Conservation (phyloP, 1,140 invertebrate genomes). For the Neomicropteryx cornuta region DNA sequence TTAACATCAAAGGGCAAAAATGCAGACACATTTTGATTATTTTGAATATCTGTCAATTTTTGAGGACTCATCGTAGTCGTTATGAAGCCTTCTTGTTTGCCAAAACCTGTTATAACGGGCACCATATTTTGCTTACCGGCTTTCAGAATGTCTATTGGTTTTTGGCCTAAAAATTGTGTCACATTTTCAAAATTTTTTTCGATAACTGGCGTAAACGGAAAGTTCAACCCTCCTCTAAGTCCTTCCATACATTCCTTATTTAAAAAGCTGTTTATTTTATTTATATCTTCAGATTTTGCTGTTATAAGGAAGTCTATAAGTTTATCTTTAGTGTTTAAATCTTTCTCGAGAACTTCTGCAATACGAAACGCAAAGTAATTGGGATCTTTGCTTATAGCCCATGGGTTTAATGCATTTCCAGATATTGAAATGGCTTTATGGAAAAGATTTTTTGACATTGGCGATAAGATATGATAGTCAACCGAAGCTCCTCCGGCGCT, state of each 20-base stretch:
- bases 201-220: conserved; percentile 3
- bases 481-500: conserved; percentile 30
- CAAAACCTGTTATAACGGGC: conserved; percentile 20
- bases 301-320: conserved; percentile 3
- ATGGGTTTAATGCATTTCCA: conserved; percentile 46
- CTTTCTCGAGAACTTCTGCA: neutral
- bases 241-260: neutral
- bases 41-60: neutral
- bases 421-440: conserved; percentile 44
- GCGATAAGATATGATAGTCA: conserved; percentile 26
- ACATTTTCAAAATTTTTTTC: neutral
- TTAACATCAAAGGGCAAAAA: neutral
- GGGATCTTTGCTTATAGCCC: conserved; percentile 23
- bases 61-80: neutral
- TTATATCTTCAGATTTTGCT: neutral
- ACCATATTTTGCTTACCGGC: conserved; percentile 19
- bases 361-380: conserved; percentile 10
- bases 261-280: neutral
- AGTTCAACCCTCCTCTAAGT: neutral
- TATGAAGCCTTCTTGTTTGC: conserved; percentile 16
- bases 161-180: conserved; percentile 15
- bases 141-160: conserved; percentile 17
- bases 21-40: neutral
- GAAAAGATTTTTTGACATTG: conserved; percentile 31
- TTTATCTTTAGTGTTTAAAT: conserved; percentile 1